Evolutionary conservation across 2,888 invertebrate genomes (phyloP), one percentile per base, ranked within the genome.

Genomic region (Willowsia nigromaculata): DNA sequence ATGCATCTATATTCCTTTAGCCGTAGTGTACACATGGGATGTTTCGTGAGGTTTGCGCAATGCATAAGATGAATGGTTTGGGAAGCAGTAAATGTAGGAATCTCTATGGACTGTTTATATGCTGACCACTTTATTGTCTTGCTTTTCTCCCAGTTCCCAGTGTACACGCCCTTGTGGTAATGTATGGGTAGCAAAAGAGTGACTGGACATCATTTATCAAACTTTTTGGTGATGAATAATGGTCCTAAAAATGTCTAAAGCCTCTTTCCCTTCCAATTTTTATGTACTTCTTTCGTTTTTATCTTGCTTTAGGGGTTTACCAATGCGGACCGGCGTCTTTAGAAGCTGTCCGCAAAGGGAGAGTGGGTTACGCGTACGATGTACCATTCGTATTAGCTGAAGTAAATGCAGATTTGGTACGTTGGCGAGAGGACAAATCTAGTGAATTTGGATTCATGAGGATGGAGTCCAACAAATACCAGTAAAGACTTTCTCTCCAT

Each of bases 291-390:
- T 56, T 82, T 53, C 6, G n/a, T 25, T 71, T 50, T 76, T 76
- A 47, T 76, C 50, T 50, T 30, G 50, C 50, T 27, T 25, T 90
- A 94, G 96, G 96, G 0, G 93, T 96, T 89, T 97, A 95, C 94
- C 96, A 96, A 90, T 97, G 97, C 93, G 97, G 97, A 0, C 97
- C 97, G 9, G 96, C 97, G 0, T 96, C 97, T 0, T 93, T 97
- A 2, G 96, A 96, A 93, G 97, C 97, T 4, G 95, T 97, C 89
- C 96, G 96, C 92, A 95, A 96, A 93, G 97, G 97, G 0, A 96
- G 96, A 90, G 96, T 97, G 30, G 96, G 96, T 0, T 95, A 96
- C 80, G 95, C 95, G 89, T 96, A 96, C 92, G 97, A 97, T 93
- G 96, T 96, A 0, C 95, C 96, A 37, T 97, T 97, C 94, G 95